A percentile compares a stretch with the other conserved stretches of the same genome.
phyloP scores from a whole-genome alignment of 2,113 vertebrate species.

The Macquaria australasica region DNA sequence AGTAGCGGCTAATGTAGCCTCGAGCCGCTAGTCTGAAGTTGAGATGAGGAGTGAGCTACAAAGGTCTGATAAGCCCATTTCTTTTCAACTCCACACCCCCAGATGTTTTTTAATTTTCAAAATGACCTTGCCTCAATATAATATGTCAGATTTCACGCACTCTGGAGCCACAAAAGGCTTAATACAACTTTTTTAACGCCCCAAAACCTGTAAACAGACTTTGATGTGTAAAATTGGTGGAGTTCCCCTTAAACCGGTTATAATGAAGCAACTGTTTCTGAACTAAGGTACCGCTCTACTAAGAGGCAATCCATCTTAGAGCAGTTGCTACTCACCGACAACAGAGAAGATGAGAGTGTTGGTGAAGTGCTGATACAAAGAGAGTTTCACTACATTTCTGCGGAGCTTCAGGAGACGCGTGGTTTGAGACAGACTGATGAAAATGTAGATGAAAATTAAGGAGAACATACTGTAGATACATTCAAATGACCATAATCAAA shows the following conservation, averaged over 20 bases:
- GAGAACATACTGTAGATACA: constrained; percentile 70
- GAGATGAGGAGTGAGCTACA: neutral
- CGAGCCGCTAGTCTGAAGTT: neutral
- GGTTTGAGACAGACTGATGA: constrained; percentile 97
- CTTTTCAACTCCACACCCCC: neutral
- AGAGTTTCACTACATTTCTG: constrained; percentile 95
- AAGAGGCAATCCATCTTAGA: neutral
- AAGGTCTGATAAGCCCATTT: neutral
- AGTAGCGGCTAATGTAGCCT: neutral
- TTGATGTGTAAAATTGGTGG: neutral
- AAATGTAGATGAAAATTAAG: constrained; percentile 92
- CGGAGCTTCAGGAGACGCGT: constrained; percentile 94
- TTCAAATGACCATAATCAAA: neutral
- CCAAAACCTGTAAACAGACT: neutral
- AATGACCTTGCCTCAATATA: neutral
- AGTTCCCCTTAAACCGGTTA: neutral
- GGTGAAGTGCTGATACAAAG: constrained; percentile 96
- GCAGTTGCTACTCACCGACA: constrained; percentile 86
- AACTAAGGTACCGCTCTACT: neutral
- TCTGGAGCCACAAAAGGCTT: neutral
- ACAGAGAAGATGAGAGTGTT: constrained; percentile 97
- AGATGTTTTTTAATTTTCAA: neutral
- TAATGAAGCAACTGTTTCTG: neutral
- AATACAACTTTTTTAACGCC: too few relatives aligned
- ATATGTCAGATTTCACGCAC: too few relatives aligned